These are phyloP conservation scores for Geotrypetes seraphini DNA, from an alignment of 2,797 vertebrate species.

Conservation along the genomic window DNA sequence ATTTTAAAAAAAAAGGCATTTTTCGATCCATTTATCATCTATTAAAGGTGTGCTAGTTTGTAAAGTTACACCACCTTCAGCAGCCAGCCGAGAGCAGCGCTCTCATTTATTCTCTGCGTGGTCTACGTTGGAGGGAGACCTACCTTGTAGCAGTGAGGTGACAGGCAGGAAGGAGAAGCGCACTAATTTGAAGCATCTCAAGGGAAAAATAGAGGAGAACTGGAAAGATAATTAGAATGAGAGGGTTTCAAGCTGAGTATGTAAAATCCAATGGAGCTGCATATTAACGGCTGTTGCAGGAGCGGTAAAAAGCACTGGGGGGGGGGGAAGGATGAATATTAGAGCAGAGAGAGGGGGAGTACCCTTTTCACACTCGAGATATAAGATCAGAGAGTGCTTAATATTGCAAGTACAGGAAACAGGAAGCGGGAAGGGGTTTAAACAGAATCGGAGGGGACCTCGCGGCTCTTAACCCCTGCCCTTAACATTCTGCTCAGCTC, in stretches of 20 bases:
- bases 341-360: slow-evolving; percentile 16
- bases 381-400: slow-evolving; percentile 23
- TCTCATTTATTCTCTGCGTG: slow-evolving; percentile 64
- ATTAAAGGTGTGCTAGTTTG: slow-evolving; percentile 61
- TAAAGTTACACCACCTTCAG: slow-evolving; percentile 57
- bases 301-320: slow-evolving; percentile 24
- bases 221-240: slow-evolving; percentile 61
- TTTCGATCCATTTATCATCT: slow-evolving; percentile 67
- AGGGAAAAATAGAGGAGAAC: slow-evolving; percentile 53
- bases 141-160: slow-evolving; percentile 58
- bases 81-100: slow-evolving; percentile 42
- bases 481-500: too few relatives aligned
- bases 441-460: neutral
- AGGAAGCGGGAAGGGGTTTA: neutral
- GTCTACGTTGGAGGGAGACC: slow-evolving; percentile 51
- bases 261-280: slow-evolving; percentile 47
- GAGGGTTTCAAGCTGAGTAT: slow-evolving; percentile 48
- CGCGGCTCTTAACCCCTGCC: too few relatives aligned
- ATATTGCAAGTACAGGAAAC: neutral
- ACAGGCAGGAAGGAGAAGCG: slow-evolving; percentile 56
- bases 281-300: slow-evolving; percentile 42
- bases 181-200: slow-evolving; percentile 66
- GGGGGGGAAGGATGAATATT: slow-evolving; percentile 24
- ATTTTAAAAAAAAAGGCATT: slow-evolving; percentile 61
- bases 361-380: slow-evolving; percentile 37